Percentiles rank a stretch among this genome's conserved stretches.
phyloP scores from a whole-genome alignment of 2,888 invertebrate genomes.

The Apotomis turbidana region DNA sequence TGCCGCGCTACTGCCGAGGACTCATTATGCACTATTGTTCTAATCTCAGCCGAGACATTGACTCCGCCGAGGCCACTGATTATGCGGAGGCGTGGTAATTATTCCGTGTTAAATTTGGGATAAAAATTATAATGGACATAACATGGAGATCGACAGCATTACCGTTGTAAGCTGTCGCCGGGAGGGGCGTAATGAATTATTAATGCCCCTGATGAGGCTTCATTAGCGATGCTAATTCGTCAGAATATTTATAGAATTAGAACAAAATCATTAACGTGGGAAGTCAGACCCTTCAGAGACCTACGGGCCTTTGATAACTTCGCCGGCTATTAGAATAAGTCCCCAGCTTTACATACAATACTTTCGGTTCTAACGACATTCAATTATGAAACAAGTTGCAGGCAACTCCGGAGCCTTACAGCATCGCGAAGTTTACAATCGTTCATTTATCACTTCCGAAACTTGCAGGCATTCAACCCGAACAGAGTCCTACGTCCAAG shows the following conservation, averaged over 20 bases:
- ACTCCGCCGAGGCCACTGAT: neutral
- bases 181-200: conserved; percentile 25
- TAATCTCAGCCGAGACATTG: conserved; percentile 4
- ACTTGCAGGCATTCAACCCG: neutral
- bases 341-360: conserved; percentile 6
- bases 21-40: conserved; percentile 4
- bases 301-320: conserved; percentile 2
- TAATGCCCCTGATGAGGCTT: conserved; percentile 23
- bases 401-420: conserved; percentile 16
- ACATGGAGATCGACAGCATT: conserved; percentile 15
- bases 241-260: conserved; percentile 36
- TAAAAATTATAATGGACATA: conserved; percentile 34
- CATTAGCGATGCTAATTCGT: conserved; percentile 29
- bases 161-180: conserved; percentile 4
- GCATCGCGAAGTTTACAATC: conserved; percentile 28
- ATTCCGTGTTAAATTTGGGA: conserved; percentile 13
- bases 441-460: conserved; percentile 30
- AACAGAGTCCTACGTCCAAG: neutral
- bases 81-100: conserved; percentile 5
- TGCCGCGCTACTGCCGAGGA: neutral
- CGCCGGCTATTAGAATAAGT: conserved; percentile 7
- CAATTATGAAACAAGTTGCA: conserved; percentile 18
- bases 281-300: conserved; percentile 18
- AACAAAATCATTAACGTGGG: conserved; percentile 27
- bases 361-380: neutral